Base-by-base conservation (phyloP, 2,888 invertebrate genomes). In the Ectemnius lituratus region DNA sequence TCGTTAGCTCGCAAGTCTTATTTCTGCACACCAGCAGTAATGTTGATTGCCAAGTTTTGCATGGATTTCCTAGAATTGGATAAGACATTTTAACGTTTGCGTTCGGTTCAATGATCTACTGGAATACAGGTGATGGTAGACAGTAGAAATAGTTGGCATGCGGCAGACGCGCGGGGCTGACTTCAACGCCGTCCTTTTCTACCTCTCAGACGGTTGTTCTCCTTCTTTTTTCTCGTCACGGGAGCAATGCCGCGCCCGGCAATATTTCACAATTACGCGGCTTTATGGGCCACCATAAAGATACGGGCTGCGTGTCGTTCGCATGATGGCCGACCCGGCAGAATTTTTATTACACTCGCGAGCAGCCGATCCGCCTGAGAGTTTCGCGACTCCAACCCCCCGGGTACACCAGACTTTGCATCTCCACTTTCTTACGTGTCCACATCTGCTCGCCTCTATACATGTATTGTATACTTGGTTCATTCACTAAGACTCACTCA, bases 191-290 rank as follows among this genome's bases (percentile, higher is more conserved):
- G 47, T 28, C 14, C 45, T 46, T 49, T 20, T 18, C 27, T 18
- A 13, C 49, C 46, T 52, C 58, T 28, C 46, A 13, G 11, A 14
- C 13, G 27, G 23, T 63, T 37, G 14, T 56, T 13, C 2, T 46
- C 37, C 11, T 16, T 47, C 6, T 58, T 57, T 67, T 70, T 69
- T 81, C 86, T 87, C 85, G 85, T 84, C 84, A 77, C 81, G 64
- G 79, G 71, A 81, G 75, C 82, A 87, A 85, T 82, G 85, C 82
- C 78, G 74, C 81, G 75, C 75, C 76, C 65, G 81, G 87, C 83
- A 85, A 88, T 89, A 89, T 88, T 88, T 89, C 85, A 88, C 89
- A 89, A 89, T 89, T 89, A 89, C 87, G 85, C 84, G 81, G 81
- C 82, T 88, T 89, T 88, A 88, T 85, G 85, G 85, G 80, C 82